Conservation (phyloP, 2,797 vertebrate genomes). For the Sebastes oblongus region DNA sequence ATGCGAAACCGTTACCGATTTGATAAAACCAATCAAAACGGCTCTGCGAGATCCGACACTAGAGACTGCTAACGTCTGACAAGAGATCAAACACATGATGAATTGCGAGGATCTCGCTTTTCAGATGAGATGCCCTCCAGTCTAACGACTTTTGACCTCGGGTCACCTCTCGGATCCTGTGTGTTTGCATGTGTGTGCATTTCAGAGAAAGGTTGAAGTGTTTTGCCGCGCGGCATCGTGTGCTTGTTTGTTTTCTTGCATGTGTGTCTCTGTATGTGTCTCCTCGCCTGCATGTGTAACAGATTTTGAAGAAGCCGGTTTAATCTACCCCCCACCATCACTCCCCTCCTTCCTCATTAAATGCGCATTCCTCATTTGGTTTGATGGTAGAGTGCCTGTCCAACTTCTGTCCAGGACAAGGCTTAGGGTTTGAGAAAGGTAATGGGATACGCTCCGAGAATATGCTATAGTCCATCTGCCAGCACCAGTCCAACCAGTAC, state of each 20-base stretch:
- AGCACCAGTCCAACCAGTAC: slow-evolving; percentile 38
- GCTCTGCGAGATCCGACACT: slow-evolving; percentile 16
- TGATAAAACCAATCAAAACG: slow-evolving; percentile 21
- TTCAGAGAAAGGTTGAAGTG: not conserved
- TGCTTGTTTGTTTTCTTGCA: slow-evolving; percentile 11
- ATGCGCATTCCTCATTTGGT: slow-evolving; percentile 59
- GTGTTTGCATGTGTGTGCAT: slow-evolving; percentile 19
- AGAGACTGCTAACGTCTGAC: slow-evolving; percentile 55
- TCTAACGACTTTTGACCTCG: slow-evolving; percentile 66
- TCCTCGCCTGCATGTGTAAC: slow-evolving; percentile 47
- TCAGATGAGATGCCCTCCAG: slow-evolving; percentile 60
- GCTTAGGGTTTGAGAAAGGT: slow-evolving; percentile 42
- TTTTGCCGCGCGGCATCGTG: not conserved
- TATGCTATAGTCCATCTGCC: slow-evolving; percentile 55
- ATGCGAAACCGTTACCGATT: slow-evolving; percentile 7
- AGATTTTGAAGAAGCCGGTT: slow-evolving; percentile 54
- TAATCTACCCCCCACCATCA: slow-evolving; percentile 38
- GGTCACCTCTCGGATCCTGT: slow-evolving; percentile 46
- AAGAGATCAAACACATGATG: slow-evolving; percentile 66
- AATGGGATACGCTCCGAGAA: slow-evolving; percentile 50
- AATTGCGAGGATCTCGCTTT: slow-evolving; percentile 64
- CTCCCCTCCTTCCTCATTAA: slow-evolving; percentile 52
- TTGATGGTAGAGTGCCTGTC: slow-evolving; percentile 70
- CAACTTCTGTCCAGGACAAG: slow-evolving; percentile 54
- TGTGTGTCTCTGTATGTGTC: slow-evolving; percentile 14